Evolutionary conservation across 1,140 invertebrate species (phyloP).

Genomic region (Arion vulgaris): DNA sequence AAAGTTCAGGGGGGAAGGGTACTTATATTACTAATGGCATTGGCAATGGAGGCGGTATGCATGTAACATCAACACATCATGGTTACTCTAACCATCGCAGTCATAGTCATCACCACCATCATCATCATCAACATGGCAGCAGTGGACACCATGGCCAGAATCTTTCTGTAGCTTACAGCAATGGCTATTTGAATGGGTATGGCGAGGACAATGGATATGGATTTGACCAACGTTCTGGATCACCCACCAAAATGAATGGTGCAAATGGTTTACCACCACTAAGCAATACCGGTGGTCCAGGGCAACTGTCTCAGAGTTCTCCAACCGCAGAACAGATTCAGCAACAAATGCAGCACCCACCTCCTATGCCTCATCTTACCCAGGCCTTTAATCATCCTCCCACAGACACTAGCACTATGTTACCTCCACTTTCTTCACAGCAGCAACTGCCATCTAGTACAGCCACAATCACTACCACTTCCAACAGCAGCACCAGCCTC

Average conservation of each 20-base stretch:
- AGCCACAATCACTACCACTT: neutral
- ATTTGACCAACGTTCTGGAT: slow-evolving; percentile 18
- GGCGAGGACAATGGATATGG: slow-evolving; percentile 29
- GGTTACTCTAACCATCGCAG: slow-evolving; percentile 5
- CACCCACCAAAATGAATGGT: slow-evolving; percentile 33
- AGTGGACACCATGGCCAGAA: neutral
- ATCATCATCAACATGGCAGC: slow-evolving; percentile 17
- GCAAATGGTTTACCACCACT: neutral
- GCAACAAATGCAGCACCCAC: slow-evolving; percentile 38
- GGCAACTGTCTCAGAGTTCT: slow-evolving; percentile 29
- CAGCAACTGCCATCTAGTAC: slow-evolving; percentile 14
- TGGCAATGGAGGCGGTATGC: neutral
- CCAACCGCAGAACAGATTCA: slow-evolving; percentile 38
- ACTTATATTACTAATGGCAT: slow-evolving; percentile 20
- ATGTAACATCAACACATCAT: neutral
- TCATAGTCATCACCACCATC: slow-evolving; percentile 24
- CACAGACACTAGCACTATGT: slow-evolving; percentile 10
- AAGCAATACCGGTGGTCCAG: neutral
- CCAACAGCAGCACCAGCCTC: neutral
- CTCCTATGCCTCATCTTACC: slow-evolving; percentile 23
- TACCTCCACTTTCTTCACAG: slow-evolving; percentile 8
- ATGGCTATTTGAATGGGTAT: slow-evolving; percentile 39
- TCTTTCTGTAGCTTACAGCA: slow-evolving; percentile 2
- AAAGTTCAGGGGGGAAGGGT: slow-evolving; percentile 34
- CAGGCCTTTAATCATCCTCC: slow-evolving; percentile 35